phyloP scores from a whole-genome alignment of 2,888 invertebrate genomes.

The Matsumyia berberina region DNA sequence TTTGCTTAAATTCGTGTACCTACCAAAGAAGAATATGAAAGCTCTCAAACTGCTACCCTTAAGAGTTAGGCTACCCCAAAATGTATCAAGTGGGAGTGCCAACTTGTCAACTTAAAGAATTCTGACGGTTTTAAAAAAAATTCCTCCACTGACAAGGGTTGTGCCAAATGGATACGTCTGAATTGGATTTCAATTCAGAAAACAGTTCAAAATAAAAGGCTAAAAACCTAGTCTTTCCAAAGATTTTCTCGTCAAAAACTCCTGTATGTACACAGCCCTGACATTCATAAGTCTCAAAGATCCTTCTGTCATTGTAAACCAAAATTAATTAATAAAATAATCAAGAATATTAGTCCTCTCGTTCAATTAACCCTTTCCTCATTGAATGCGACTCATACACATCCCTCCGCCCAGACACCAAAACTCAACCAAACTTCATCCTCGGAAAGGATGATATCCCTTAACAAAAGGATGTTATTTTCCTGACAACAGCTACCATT shows the following conservation, averaged over 20 bases:
- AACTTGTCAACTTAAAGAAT: no score
- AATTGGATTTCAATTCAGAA: no score
- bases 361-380: conserved; percentile 67
- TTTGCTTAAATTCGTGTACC: no score
- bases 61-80: no score
- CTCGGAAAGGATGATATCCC: conserved; percentile 50
- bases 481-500: conserved; percentile 76
- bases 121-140: no score
- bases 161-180: no score
- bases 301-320: conserved; percentile 33
- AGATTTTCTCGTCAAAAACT: neutral
- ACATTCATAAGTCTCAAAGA: neutral
- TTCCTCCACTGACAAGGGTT: no score
- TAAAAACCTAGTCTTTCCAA: no score
- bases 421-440: conserved; percentile 62
- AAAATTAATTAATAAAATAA: conserved; percentile 71
- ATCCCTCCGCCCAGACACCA: neutral
- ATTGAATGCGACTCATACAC: neutral
- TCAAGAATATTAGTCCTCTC: conserved; percentile 66
- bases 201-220: no score
- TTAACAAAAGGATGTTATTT: conserved; percentile 72
- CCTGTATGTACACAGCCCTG: neutral
- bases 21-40: no score
- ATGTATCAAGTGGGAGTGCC: no score
- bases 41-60: no score